Conservation (phyloP, 2,797 vertebrate species). For the Liasis olivaceus region DNA sequence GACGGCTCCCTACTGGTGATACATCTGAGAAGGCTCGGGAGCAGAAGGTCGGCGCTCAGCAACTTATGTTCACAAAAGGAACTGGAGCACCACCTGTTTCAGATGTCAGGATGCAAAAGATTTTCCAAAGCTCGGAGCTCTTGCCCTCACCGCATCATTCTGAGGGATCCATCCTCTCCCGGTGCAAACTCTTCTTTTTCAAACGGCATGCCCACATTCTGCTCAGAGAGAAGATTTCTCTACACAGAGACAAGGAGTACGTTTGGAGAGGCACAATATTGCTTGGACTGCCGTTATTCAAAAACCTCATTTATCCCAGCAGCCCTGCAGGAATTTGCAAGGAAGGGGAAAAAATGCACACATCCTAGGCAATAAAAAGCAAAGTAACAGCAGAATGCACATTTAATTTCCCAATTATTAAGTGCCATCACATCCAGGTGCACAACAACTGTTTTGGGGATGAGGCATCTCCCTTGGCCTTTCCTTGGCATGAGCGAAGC, state of each 20-base stretch:
- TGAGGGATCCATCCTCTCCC: conserved; percentile 6
- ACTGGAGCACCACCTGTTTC: conserved; percentile 58
- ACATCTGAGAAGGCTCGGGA: conserved; percentile 62
- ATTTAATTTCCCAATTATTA: conserved; percentile 3
- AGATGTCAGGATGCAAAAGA: conserved; percentile 56
- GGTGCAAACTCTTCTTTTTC: neutral
- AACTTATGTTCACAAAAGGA: conserved; percentile 57
- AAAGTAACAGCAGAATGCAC: neutral
- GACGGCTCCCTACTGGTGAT: conserved; percentile 58
- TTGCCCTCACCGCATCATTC: conserved; percentile 46
- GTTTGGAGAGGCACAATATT: conserved; percentile 16
- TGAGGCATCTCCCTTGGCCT: neutral
- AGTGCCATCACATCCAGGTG: neutral
- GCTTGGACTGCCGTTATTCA: conserved; percentile 27
- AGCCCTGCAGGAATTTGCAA: conserved; percentile 9
- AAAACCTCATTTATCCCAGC: conserved; percentile 16
- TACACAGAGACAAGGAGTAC: neutral
- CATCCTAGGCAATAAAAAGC: neutral
- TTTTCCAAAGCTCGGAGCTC: conserved; percentile 48
- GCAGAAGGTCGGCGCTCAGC: conserved; percentile 44
- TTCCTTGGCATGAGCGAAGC: neutral
- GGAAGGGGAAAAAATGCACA: neutral
- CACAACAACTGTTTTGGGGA: neutral
- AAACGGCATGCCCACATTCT: neutral
- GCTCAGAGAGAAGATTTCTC: conserved; percentile 6